Conservation (phyloP, 2,888 invertebrate genomes). For the Drosophila hamatofila region DNA sequence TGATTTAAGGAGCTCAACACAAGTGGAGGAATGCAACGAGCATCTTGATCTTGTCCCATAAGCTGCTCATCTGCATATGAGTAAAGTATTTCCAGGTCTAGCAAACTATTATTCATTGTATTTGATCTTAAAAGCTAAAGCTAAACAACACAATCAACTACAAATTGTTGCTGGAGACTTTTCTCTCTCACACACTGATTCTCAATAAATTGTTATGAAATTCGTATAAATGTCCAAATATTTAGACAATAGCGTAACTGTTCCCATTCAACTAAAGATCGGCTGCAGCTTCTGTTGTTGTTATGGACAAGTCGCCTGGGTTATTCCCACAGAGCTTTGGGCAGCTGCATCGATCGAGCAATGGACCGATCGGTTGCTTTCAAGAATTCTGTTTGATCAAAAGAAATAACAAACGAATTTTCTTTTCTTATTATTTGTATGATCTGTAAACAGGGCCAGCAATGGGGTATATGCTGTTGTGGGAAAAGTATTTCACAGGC, state of each 20-base stretch:
- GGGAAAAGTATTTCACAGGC: background rate
- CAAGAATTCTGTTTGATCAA: conserved; percentile 51
- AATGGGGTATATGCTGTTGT: background rate
- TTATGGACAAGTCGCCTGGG: conserved; percentile 62
- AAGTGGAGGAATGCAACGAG: conserved; percentile 13
- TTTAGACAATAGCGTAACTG: conserved; percentile 65
- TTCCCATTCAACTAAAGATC: conserved; percentile 33
- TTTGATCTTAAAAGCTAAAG: conserved; percentile 8
- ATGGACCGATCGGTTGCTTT: conserved; percentile 42
- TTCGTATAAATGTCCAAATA: conserved; percentile 76
- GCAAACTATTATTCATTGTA: conserved; percentile 12
- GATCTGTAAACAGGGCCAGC: background rate
- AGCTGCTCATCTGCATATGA: conserved; percentile 50
- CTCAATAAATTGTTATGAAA: conserved; percentile 63
- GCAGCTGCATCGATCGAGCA: conserved; percentile 7
- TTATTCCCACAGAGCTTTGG: conserved; percentile 78
- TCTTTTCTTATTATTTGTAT: conserved; percentile 41
- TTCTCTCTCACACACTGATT: conserved; percentile 25
- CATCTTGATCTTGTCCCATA: conserved; percentile 20
- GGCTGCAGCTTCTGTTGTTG: conserved; percentile 71
- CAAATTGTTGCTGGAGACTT: conserved; percentile 46
- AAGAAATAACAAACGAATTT: conserved; percentile 65
- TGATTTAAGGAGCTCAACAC: conserved; percentile 39
- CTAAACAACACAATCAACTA: conserved; percentile 31
- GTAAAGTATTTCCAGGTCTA: background rate